Conservation (phyloP, 30 jellyfish, hydroid and myxozoan species). For the Haliclystus octoradiatus region DNA sequence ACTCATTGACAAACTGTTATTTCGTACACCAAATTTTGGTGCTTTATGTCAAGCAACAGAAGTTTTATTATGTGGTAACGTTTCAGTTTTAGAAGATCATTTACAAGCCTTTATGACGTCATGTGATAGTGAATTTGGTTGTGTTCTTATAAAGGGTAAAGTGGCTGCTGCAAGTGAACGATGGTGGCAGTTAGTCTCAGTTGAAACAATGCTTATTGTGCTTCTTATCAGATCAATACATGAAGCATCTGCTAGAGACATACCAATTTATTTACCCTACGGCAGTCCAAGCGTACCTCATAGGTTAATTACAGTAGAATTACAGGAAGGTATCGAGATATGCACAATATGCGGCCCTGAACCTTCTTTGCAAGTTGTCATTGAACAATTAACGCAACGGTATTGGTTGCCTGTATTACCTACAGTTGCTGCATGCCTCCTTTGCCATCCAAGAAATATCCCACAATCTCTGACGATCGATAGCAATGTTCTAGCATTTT, state of each 20-base stretch:
- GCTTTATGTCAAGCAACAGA: constrained; percentile 57
- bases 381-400: constrained; percentile 29
- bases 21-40: constrained; percentile 29
- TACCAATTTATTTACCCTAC: constrained; percentile 79
- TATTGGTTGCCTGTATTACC: constrained; percentile 72
- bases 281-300: constrained; percentile 96
- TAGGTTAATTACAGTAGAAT: constrained; percentile 60
- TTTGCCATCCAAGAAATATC: constrained; percentile 64
- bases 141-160: constrained; percentile 58
- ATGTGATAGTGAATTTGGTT: constrained; percentile 93
- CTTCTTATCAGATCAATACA: constrained; percentile 41
- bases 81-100: constrained; percentile 32
- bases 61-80: constrained; percentile 23
- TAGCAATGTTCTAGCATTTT: constrained; percentile 38
- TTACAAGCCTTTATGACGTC: constrained; percentile 58
- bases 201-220: constrained; percentile 57
- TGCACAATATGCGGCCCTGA: constrained; percentile 85
- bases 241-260: constrained; percentile 53
- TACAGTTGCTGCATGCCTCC: constrained; percentile 29
- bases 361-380: constrained; percentile 63
- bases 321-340: constrained; percentile 62
- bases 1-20: constrained; percentile 27
- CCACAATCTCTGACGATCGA: constrained; percentile 58
- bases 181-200: constrained; percentile 83
- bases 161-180: constrained; percentile 87